Evolutionary conservation across 30 jellyfish, hydroid and myxozoan genomes (phyloP), one percentile per base, ranked within the genome.

Genomic region (Aurelia aurita complex sp. Pacific): DNA sequence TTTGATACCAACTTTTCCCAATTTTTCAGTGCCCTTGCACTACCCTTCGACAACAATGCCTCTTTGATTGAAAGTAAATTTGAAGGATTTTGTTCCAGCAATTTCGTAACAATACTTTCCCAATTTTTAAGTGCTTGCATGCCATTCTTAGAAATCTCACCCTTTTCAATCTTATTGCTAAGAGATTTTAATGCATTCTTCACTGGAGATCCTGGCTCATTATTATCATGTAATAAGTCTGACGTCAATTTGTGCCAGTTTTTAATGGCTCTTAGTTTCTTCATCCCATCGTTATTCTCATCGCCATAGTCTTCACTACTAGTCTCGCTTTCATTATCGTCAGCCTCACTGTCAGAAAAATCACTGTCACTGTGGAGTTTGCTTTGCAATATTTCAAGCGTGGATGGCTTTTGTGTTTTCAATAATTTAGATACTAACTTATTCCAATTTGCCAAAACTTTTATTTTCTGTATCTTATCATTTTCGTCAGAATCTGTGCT

Each of bases 391-490:
- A 5, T 46, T 46, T 46, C 57, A 46, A 5, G 57, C 57, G 4
- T 46, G 0, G 57, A 46, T 4, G 12, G 15, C 12, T 46, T 46
- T 0, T 46, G 57, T 46, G 34, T 60, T 7, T 77, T 76, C 5
- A 36, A n/a, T 3, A 77, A 17, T 35, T 77, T 62, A 4, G 87
- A 35, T 1, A 60, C 77, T 29, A 77, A 61, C 42, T 51, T 36
- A 59, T 60, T 23, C 87, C 87, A 77, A 69, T 77, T 60, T 32
- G 42, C 64, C 62, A 77, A 62, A 5, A 75, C 87, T 54, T 38
- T 75, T 16, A 43, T 16, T 4, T 61, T 33, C 57, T 14, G 57
- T 46, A 46, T 46, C 57, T 46, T 46, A 16, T 46, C 57, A 46
- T 9, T 46, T 9, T 6, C 15, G 0, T 46, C 57, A 46, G 57